These are phyloP conservation scores for Drosophila bipectinata DNA, from an alignment of 1,140 invertebrate species.

Conservation along the genomic window DNA sequence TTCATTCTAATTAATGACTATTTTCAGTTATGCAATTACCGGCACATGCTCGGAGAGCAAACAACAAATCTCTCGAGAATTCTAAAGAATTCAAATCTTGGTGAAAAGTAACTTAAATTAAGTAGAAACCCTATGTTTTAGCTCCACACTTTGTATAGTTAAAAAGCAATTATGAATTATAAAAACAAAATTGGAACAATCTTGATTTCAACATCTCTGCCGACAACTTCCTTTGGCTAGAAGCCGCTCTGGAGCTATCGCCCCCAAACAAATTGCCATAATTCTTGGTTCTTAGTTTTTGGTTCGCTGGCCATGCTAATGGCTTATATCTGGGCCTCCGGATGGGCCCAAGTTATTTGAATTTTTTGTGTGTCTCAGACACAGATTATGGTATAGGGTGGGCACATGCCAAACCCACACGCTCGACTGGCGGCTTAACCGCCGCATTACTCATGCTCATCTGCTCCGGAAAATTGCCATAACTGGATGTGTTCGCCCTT, in stretches of 20 bases:
- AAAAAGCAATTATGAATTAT: constrained; percentile 15
- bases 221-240: constrained; percentile 39
- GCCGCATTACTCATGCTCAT: constrained; percentile 57
- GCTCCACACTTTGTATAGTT: background rate
- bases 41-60: background rate
- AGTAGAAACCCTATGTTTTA: background rate
- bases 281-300: constrained; percentile 35
- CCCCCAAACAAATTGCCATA: constrained; percentile 25
- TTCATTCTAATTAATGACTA: background rate
- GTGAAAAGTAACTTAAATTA: background rate
- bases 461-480: constrained; percentile 61
- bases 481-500: constrained; percentile 36
- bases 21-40: constrained; percentile 1
- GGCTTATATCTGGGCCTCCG: constrained; percentile 33
- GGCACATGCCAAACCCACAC: constrained; percentile 57
- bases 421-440: constrained; percentile 51
- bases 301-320: constrained; percentile 65
- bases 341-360: constrained; percentile 33
- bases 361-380: constrained; percentile 22
- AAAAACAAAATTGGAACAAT: constrained; percentile 33
- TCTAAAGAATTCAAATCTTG: background rate
- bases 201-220: constrained; percentile 17
- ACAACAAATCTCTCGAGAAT: background rate
- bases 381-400: constrained; percentile 23
- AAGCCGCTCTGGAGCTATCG: background rate